Percentiles rank a stretch among this genome's conserved stretches.
phyloP scores from a whole-genome alignment of 1,140 invertebrate species.

The Hylaeus volcanicus region DNA sequence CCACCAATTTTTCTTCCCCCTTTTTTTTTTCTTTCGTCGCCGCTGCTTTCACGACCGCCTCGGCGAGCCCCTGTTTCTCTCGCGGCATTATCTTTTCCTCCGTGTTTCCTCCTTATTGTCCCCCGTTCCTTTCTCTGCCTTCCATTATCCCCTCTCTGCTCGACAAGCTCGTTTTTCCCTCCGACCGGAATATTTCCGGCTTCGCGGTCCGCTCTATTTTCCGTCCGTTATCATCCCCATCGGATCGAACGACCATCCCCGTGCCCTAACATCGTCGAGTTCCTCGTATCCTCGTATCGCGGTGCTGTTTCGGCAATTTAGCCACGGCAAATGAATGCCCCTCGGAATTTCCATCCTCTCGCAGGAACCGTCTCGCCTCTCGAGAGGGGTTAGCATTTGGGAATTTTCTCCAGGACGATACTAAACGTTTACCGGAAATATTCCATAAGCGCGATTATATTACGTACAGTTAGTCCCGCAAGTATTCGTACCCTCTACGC shows the following conservation, averaged over 20 bases:
- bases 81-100: background rate
- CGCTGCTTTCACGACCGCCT: background rate
- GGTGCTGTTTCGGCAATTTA: too few relatives aligned
- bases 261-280: too few relatives aligned
- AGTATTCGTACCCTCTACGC: background rate
- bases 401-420: too few relatives aligned
- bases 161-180: background rate
- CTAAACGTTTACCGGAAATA: too few relatives aligned
- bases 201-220: background rate
- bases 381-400: too few relatives aligned
- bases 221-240: slow-evolving; percentile 16
- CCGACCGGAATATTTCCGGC: slow-evolving; percentile 9
- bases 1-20: background rate
- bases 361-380: too few relatives aligned
- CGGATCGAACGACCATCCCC: background rate
- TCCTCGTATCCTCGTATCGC: too few relatives aligned
- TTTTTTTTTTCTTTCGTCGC: background rate
- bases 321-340: too few relatives aligned
- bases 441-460: too few relatives aligned
- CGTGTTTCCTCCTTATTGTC: slow-evolving; percentile 19
- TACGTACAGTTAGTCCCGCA: too few relatives aligned
- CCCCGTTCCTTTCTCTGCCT: background rate
- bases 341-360: too few relatives aligned
- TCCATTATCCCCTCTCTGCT: background rate
- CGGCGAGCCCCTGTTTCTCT: background rate